Evolutionary conservation across 2,113 vertebrate genomes (phyloP).

Genomic region (Arvicanthis niloticus): DNA sequence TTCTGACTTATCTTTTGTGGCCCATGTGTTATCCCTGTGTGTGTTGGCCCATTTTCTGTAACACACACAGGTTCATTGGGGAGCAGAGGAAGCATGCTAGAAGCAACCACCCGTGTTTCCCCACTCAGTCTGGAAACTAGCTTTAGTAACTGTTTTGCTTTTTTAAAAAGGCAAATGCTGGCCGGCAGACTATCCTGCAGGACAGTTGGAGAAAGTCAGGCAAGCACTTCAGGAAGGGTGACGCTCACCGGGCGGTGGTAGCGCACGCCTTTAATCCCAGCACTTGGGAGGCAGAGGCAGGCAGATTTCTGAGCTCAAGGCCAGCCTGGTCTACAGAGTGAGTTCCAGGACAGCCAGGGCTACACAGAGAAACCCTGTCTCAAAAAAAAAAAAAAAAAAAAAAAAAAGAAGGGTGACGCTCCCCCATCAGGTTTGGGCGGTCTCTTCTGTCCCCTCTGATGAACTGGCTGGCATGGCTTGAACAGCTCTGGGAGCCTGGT

Average conservation of each 20-base stretch:
- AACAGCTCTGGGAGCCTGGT: constrained; percentile 62
- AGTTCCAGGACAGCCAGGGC: too few relatives aligned
- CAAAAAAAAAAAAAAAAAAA: too few relatives aligned
- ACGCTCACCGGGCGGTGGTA: too few relatives aligned
- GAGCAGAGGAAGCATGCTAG: background rate
- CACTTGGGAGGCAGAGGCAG: too few relatives aligned
- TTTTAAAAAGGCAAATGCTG: constrained; percentile 67
- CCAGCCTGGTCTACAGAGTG: too few relatives aligned
- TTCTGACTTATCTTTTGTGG: background rate
- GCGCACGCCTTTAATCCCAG: too few relatives aligned
- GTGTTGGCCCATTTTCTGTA: background rate
- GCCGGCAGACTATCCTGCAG: constrained; percentile 74
- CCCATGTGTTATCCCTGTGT: background rate
- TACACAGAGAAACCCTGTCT: too few relatives aligned
- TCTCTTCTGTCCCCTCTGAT: constrained; percentile 59
- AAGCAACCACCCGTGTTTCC: background rate
- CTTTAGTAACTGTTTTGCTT: background rate
- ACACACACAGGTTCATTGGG: background rate
- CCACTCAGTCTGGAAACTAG: background rate
- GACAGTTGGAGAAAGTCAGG: background rate
- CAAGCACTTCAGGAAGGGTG: constrained; percentile 66
- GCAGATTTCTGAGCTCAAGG: too few relatives aligned
- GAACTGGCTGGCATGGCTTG: background rate
- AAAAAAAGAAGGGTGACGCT: constrained; percentile 60
- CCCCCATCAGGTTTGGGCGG: constrained; percentile 48